Conservation (phyloP, 2,888 invertebrate species). For the Pterostichus niger region DNA sequence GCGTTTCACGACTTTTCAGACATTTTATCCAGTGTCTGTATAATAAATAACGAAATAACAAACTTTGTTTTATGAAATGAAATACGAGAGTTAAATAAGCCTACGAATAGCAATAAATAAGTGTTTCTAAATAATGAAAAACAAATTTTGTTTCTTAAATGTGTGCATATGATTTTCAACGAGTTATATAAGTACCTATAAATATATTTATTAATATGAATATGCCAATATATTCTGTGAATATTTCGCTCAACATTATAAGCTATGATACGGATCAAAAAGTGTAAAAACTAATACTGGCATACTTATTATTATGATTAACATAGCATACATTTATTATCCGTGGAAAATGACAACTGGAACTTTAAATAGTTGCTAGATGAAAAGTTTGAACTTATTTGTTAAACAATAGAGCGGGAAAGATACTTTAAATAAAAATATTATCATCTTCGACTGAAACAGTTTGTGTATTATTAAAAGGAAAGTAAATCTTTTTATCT, state of each 20-base stretch:
- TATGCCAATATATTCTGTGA: constrained; percentile 63
- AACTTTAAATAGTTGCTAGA: not conserved
- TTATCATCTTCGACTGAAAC: not conserved
- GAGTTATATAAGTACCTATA: constrained; percentile 45
- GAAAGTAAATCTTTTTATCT: constrained; percentile 1
- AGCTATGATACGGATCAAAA: constrained; percentile 13
- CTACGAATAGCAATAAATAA: constrained; percentile 66
- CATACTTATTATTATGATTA: constrained; percentile 7
- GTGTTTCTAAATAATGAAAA: constrained; percentile 49
- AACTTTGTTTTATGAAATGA: constrained; percentile 29
- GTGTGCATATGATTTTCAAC: constrained; percentile 48
- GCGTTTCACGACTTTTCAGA: constrained; percentile 7
- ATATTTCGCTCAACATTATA: constrained; percentile 55
- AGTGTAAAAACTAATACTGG: constrained; percentile 21
- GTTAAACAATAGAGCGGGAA: not conserved
- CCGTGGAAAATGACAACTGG: not conserved
- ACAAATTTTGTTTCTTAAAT: constrained; percentile 29
- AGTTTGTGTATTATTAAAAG: not conserved
- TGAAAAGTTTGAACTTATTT: not conserved
- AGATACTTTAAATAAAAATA: not conserved
- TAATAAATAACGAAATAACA: not conserved
- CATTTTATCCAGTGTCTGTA: constrained; percentile 21
- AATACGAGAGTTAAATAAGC: constrained; percentile 57
- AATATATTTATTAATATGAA: constrained; percentile 56
- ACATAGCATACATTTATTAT: constrained; percentile 13